Evolutionary conservation across 2,113 vertebrate genomes (phyloP).

Genomic region (Ctenomys sociabilis): DNA sequence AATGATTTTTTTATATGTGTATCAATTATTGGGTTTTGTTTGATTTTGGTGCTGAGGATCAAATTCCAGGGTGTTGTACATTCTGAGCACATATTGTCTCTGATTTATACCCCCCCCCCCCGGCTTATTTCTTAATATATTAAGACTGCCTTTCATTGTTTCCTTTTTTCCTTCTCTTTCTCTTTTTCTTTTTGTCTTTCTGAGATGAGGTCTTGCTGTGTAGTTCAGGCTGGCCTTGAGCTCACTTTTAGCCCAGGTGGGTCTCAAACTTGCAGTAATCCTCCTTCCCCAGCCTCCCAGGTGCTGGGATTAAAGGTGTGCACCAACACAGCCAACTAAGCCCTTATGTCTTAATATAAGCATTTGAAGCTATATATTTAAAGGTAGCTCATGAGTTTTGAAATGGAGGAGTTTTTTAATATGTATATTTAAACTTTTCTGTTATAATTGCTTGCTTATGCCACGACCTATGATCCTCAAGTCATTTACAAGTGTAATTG

Average conservation of each 20-base stretch:
- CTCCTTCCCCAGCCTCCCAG: too few relatives aligned
- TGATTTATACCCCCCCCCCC: neutral
- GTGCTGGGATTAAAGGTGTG: too few relatives aligned
- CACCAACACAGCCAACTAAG: neutral
- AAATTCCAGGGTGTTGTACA: neutral
- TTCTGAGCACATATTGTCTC: neutral
- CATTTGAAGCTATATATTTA: neutral
- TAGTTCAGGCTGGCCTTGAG: too few relatives aligned
- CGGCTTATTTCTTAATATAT: too few relatives aligned
- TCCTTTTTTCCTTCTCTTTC: too few relatives aligned
- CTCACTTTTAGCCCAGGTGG: too few relatives aligned
- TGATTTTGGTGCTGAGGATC: neutral
- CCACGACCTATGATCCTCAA: neutral
- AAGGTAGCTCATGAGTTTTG: neutral
- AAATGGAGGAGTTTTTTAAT: neutral
- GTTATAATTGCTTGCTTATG: neutral
- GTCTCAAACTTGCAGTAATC: too few relatives aligned
- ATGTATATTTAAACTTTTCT: constrained; percentile 29
- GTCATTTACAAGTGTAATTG: neutral
- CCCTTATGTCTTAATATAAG: constrained; percentile 1
- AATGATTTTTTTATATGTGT: constrained; percentile 9
- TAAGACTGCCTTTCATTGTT: too few relatives aligned
- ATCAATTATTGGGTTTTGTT: neutral
- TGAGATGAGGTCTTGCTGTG: too few relatives aligned
- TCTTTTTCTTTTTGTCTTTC: too few relatives aligned